phyloP scores from a whole-genome alignment of 2,888 invertebrate species.

The Muscina levida region DNA sequence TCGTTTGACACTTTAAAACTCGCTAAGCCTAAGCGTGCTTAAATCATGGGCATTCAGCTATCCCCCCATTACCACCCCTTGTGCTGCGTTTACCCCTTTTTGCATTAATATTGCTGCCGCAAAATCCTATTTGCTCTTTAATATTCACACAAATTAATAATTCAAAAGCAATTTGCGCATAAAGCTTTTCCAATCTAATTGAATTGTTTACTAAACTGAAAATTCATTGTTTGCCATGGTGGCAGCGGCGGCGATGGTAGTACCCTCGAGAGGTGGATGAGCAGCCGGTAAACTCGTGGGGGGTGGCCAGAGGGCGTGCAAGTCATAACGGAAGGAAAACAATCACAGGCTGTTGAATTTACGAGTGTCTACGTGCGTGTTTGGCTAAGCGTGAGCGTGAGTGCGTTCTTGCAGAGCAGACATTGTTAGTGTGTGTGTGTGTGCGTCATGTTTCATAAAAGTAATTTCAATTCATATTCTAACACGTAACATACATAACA shows the following conservation, averaged over 20 bases:
- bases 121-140: conserved; percentile 10
- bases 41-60: background rate
- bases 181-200: conserved; percentile 55
- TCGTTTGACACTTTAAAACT: conserved; percentile 26
- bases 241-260: background rate
- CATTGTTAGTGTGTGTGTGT: conserved; percentile 4
- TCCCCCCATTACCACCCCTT: background rate
- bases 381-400: background rate
- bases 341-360: conserved; percentile 31
- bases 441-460: conserved; percentile 41
- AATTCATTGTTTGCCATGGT: conserved; percentile 40
- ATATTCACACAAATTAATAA: conserved; percentile 52
- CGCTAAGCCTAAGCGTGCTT: background rate
- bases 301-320: conserved; percentile 1
- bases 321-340: background rate
- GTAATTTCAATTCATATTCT: conserved; percentile 54
- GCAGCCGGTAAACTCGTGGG: background rate
- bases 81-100: no score
- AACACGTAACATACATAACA: conserved; percentile 37
- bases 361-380: background rate
- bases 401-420: background rate
- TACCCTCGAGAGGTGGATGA: background rate
- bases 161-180: conserved; percentile 60
- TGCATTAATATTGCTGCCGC: background rate
- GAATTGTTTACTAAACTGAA: conserved; percentile 59